phyloP scores from a whole-genome alignment of 2,888 invertebrate species.

The Choreutis nemorana region DNA sequence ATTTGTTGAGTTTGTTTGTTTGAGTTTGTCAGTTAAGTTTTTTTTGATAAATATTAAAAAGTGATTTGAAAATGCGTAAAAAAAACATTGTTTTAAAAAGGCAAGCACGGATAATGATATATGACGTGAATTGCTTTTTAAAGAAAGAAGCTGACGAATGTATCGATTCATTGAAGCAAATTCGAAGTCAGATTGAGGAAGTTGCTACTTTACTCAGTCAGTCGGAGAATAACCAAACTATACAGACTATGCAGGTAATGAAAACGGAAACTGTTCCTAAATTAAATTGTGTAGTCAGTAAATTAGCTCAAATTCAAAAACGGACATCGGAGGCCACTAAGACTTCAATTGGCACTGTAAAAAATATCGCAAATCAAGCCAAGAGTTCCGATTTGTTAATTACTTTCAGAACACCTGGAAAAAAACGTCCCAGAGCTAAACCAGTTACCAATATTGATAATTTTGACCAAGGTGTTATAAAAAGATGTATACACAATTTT shows the following conservation, averaged over 20 bases:
- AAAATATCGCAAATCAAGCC: slow-evolving; percentile 7
- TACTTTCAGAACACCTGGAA: slow-evolving; percentile 16
- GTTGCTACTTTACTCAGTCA: slow-evolving; percentile 3
- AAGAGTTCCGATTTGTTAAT: slow-evolving; percentile 9
- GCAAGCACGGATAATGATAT: slow-evolving; percentile 6
- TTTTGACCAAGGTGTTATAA: slow-evolving; percentile 20
- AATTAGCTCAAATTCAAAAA: too few relatives aligned
- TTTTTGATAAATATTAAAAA: too few relatives aligned
- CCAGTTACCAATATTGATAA: slow-evolving; percentile 16
- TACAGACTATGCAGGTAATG: slow-evolving; percentile 8
- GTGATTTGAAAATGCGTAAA: slow-evolving; percentile 3
- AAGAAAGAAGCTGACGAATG: slow-evolving; percentile 4
- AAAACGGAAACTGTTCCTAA: too few relatives aligned
- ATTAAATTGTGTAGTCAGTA: too few relatives aligned
- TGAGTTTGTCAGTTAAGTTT: too few relatives aligned
- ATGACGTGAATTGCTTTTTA: slow-evolving; percentile 4
- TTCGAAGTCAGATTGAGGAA: slow-evolving; percentile 1
- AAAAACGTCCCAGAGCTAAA: slow-evolving; percentile 15
- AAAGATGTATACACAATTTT: slow-evolving; percentile 20
- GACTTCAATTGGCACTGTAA: slow-evolving; percentile 9
- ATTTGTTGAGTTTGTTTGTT: too few relatives aligned
- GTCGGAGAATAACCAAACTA: slow-evolving; percentile 9
- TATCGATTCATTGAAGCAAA: slow-evolving; percentile 3
- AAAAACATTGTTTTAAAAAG: slow-evolving; percentile 5
- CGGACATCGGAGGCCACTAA: slow-evolving; percentile 10